phyloP scores from a whole-genome alignment of 2,113 vertebrate genomes.

The Nycticorax nycticorax region DNA sequence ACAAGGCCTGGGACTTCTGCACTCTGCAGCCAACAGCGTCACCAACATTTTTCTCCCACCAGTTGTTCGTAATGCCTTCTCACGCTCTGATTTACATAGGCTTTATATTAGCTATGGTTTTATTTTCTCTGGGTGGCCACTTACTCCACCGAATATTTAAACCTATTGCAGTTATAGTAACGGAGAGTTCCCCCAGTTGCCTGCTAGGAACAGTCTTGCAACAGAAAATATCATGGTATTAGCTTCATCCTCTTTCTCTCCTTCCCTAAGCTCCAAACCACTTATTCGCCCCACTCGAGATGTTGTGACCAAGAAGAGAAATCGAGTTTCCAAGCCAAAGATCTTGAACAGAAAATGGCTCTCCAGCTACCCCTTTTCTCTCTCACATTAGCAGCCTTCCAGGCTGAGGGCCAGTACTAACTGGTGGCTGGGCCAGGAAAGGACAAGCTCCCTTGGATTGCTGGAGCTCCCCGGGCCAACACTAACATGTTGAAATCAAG shows the following conservation, averaged over 20 bases:
- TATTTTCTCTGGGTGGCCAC: neutral
- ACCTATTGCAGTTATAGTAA: neutral
- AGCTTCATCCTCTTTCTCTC: neutral
- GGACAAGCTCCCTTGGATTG: neutral
- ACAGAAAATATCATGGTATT: neutral
- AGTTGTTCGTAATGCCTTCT: neutral
- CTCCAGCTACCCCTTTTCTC: neutral
- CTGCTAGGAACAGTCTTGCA: neutral
- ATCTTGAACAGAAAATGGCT: neutral
- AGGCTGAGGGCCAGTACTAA: neutral
- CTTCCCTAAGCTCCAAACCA: neutral
- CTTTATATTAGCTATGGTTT: neutral
- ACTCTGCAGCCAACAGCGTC: neutral
- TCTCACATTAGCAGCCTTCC: conserved; percentile 10
- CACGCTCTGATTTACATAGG: neutral
- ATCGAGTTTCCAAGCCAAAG: neutral
- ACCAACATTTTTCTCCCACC: neutral
- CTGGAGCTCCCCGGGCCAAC: neutral
- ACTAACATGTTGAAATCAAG: neutral
- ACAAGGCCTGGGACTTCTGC: neutral
- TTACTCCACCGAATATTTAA: neutral
- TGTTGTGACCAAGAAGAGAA: neutral
- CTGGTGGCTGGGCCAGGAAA: conserved; percentile 17
- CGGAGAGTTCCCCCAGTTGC: neutral
- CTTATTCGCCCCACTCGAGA: neutral